These are phyloP conservation scores for Scaptomyza parva DNA, from an alignment of 2,888 invertebrate species.

Conservation along the genomic window DNA sequence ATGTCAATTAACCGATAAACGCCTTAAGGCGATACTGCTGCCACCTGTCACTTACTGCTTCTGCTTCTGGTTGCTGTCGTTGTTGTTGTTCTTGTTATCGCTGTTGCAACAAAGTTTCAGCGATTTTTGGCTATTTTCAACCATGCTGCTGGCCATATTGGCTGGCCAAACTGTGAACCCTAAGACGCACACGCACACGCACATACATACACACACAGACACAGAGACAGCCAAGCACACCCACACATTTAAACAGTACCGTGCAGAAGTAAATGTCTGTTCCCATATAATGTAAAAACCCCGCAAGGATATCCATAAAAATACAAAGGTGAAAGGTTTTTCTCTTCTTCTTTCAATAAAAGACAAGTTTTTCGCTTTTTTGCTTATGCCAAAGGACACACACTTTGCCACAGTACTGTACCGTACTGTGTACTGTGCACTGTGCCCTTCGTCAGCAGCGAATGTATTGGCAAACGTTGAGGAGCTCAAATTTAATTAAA, in stretches of 20 bases:
- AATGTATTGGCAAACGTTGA: slow-evolving; percentile 51
- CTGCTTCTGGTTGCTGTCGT: not conserved
- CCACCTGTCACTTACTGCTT: slow-evolving; percentile 5
- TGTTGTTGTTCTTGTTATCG: slow-evolving; percentile 4
- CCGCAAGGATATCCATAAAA: no score
- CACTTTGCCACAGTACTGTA: no score
- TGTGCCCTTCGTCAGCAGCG: slow-evolving; percentile 12
- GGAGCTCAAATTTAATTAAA: slow-evolving; percentile 76
- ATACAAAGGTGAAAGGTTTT: no score
- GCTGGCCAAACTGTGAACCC: slow-evolving; percentile 10
- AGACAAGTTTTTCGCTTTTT: no score
- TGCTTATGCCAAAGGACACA: no score
- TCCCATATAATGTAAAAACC: no score
- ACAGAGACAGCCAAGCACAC: no score
- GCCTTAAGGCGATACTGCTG: slow-evolving; percentile 44
- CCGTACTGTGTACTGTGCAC: no score
- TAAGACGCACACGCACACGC: slow-evolving; percentile 10
- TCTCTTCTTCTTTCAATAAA: no score
- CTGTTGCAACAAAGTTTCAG: slow-evolving; percentile 52
- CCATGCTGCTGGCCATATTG: slow-evolving; percentile 46
- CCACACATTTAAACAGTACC: no score
- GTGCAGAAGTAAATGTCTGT: no score
- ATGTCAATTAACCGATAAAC: slow-evolving; percentile 63
- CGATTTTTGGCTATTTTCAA: slow-evolving; percentile 50
- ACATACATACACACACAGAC: slow-evolving; percentile 16